Evolutionary conservation across 2,113 vertebrate genomes (phyloP).

Genomic region (Scortum barcoo): DNA sequence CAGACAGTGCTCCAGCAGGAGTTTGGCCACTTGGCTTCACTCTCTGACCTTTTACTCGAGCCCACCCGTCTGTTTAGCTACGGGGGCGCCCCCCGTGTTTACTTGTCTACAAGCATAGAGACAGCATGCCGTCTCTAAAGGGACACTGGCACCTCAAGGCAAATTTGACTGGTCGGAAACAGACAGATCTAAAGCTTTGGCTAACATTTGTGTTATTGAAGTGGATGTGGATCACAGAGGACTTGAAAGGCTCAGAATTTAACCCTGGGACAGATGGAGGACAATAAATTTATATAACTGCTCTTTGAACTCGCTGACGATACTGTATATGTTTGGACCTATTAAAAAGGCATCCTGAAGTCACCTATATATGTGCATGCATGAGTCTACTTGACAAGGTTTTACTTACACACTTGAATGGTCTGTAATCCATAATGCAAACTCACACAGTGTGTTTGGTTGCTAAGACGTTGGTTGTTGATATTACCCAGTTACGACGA

Average conservation of each 20-base stretch:
- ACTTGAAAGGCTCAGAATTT: conserved; percentile 28
- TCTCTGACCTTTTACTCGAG: conserved; percentile 27
- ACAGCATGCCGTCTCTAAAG: conserved; percentile 28
- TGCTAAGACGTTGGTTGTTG: conserved; percentile 54
- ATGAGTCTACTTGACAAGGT: conserved; percentile 44
- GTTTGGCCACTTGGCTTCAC: not conserved
- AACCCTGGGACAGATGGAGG: conserved; percentile 41
- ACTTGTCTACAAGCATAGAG: conserved; percentile 33
- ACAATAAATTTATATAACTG: conserved; percentile 37
- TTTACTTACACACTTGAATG: conserved; percentile 4
- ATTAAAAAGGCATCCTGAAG: conserved; percentile 18
- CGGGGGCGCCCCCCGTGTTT: conserved; percentile 8
- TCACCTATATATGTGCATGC: not conserved
- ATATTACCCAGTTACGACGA: conserved; percentile 2
- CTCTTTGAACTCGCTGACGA: conserved; percentile 40
- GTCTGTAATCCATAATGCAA: not conserved
- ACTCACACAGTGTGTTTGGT: conserved; percentile 27
- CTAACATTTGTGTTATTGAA: conserved; percentile 41
- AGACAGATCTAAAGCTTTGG: conserved; percentile 61
- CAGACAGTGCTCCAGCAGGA: conserved; percentile 5
- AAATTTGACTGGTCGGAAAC: conserved; percentile 52
- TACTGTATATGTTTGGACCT: not conserved
- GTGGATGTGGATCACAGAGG: conserved; percentile 34
- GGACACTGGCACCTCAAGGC: conserved; percentile 49
- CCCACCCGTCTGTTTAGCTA: not conserved